Evolutionary conservation across 2,888 invertebrate genomes (phyloP), one percentile per base, ranked within the genome.

Genomic region (Hyposoter didymator): DNA sequence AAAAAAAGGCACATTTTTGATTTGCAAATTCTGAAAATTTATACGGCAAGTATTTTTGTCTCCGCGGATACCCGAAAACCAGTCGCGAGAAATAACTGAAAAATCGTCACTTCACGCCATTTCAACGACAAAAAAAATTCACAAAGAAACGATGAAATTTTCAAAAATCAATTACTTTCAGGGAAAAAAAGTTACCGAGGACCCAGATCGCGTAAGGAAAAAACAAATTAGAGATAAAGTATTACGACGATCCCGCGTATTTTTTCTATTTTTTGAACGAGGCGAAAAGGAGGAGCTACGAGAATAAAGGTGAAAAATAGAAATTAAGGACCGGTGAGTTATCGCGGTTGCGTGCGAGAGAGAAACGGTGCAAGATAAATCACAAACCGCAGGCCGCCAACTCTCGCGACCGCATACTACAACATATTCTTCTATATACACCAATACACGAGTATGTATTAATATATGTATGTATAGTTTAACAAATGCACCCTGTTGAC

Each of bases 241-340:
- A 78, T 73, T 73, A 83, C 45, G 72, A 49, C 49, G 59, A 14
- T 28, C 10, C n/a, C 22, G 8, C n/a, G n/a, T n/a, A n/a, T 43
- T 79, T 39, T 52, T 55, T 82, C 17, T 10, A 62, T 81, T 81
- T 81, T n/a, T 66, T 35, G 84, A 79, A 78, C 81, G 69, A 69
- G 82, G 80, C 84, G 75, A 84, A 49, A 74, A 55, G 66, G 76
- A 72, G 81, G 80, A 55, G 78, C 69, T 32, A 49, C 35, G 82
- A 82, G 75, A 84, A 67, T 85, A 84, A 89, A 90, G 90, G 91
- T 90, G 92, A 92, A 93, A 93, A 93, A 93, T 92, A 93, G 92
- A 93, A 93, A 93, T 93, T 92, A 93, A 92, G 93, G 92, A 91
- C 90, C 91, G 89, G 89, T 93, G 93, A 93, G 91, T 93, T 93